phyloP scores from a whole-genome alignment of 2,113 vertebrate genomes.

The Cettia cetti region DNA sequence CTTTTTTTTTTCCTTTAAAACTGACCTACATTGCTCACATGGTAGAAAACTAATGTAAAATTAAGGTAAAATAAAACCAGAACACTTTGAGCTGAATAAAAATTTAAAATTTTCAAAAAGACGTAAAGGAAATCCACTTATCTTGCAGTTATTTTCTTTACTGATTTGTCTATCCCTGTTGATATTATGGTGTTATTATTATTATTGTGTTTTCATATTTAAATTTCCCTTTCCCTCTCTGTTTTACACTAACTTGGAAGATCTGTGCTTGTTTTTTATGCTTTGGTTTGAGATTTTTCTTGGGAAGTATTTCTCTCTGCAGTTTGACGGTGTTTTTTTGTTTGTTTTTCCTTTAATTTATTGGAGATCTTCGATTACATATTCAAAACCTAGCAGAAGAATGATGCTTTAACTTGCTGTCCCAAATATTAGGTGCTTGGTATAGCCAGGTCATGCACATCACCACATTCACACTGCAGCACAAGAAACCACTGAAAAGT shows the following conservation, averaged over 20 bases:
- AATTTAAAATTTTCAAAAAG: not conserved
- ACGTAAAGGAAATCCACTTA: not conserved
- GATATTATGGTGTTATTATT: not conserved
- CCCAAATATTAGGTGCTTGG: not conserved
- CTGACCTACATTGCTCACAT: not conserved
- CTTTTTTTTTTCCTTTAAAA: conserved; percentile 34
- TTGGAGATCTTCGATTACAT: not conserved
- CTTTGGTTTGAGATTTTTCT: not conserved
- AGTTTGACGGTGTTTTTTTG: not conserved
- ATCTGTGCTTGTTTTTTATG: not conserved
- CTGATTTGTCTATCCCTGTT: not conserved
- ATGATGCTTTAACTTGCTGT: not conserved
- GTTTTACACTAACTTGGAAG: not conserved
- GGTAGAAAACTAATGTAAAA: not conserved
- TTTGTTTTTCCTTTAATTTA: not conserved
- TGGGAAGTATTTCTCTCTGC: not conserved
- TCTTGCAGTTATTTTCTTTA: not conserved
- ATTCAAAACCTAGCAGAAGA: not conserved
- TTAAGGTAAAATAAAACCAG: not conserved
- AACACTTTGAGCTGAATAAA: not conserved
- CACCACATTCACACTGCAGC: not conserved
- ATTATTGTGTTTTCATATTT: not conserved
- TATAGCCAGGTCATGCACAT: not conserved
- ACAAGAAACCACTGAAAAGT: not conserved
- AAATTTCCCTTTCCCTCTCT: not conserved